Base-by-base conservation (phyloP, 2,113 vertebrate species). In the Gavia stellata region DNA sequence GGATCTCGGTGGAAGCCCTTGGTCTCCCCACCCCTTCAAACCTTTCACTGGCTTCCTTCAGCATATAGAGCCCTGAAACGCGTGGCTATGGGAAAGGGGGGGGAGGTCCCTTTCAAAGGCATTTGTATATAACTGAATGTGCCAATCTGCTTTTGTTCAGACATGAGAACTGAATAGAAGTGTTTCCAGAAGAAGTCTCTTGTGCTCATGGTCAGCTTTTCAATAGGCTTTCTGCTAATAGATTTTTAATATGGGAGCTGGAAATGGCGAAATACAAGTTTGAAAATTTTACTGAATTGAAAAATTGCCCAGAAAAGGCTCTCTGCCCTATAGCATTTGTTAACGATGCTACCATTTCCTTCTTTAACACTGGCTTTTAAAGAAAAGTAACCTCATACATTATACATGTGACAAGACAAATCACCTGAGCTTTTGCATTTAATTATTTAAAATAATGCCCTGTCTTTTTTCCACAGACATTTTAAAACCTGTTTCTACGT, bases 71-170 rank as follows among this genome's bases (percentile, higher is more conserved):
- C 91, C 87, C 94, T 95, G 96, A 97, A 97, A 96, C 97, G 78
- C 92, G 97, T 98, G 97, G 97, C 98, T 97, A 68, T 94, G 97
- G 96, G 95, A 96, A 96, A 96, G 63, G 92, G 82, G 74, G 81
- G 71, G 83, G 88, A 91, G 93, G 92, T 73, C 85, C 88, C 89
- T 96, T 96, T 96, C 73, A 91, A 67, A 92, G 91, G 58, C 90
- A 0, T 96, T 97, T 95, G 91, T 96, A 75, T 96, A 29, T 91
- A 92, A 90, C 96, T 95, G 95, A 96, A 96, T 97, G 94, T 97
- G 88, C 95, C 94, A 97, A 94, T 98, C 96, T 96, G 88, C 97
- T 96, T 97, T 98, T 98, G 98, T 97, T 95, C 83, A 78, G 88
- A 58, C 94, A 92, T 97, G 90, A 97, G 97, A 97, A 97, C 86